Evolutionary conservation across 2,888 invertebrate species (phyloP), one percentile per base, ranked within the genome.

Genomic region (Antheraea yamamai): DNA sequence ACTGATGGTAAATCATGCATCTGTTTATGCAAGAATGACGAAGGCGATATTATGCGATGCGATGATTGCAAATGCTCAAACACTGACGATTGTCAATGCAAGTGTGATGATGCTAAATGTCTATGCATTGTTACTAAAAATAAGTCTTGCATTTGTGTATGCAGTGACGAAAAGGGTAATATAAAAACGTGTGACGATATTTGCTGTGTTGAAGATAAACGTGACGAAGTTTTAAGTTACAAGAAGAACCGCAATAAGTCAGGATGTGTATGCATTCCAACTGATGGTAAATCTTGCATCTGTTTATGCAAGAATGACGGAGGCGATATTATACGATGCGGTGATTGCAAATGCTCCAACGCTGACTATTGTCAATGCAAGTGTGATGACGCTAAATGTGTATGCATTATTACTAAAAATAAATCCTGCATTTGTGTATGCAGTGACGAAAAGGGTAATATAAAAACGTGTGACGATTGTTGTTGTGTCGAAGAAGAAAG

Each of bases 391-490:
- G 74, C 76, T 0, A 82, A 83, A 51, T 90, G 91, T 77, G 77
- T 85, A 75, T 91, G 89, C 77, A 81, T 88, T n/a, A 75, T 76
- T 0, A 86, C 87, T 23, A 78, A 78, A 1, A 77, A 80, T 26
- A 79, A 83, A 30, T 77, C 82, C 26, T 86, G 87, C 74, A 79
- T 85, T 23, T 91, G 88, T 35, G 78, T 88, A 0, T 86, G 84
- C 64, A 75, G 77, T 0, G 82, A 87, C 6, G 81, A 80, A 12
- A 78, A 84, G 4, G 81, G 82, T 0, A 80, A 81, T 1, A 81
- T 85, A 14, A 79, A 79, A 51, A 76, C 78, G 2, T 86, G 86
- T 72, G 75, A 82, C 1, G 83, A 87, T 20, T 88, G 87, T 55
- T 23, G 75, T 26, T 83, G 85, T 74, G 73, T 64, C 16, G 64